These are phyloP conservation scores for Scaptomyza montana DNA, from an alignment of 1,140 invertebrate genomes.

Conservation along the genomic window DNA sequence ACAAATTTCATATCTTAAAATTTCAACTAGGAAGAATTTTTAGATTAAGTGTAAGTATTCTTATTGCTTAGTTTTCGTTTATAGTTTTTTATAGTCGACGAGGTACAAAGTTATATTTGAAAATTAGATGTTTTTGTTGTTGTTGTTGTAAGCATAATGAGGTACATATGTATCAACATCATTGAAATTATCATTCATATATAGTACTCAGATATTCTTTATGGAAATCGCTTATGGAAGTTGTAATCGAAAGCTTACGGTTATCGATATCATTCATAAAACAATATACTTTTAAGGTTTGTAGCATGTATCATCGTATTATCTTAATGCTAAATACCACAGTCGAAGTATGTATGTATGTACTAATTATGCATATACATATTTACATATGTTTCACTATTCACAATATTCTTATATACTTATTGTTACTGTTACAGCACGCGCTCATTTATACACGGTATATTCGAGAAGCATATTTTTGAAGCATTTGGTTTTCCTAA, in stretches of 20 bases:
- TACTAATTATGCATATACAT: conserved; percentile 57
- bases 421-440: conserved; percentile 77
- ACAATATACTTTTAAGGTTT: background rate
- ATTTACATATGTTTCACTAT: conserved; percentile 37
- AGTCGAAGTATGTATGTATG: conserved; percentile 83
- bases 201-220: conserved; percentile 28
- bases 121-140: conserved; percentile 39
- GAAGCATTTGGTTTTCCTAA: conserved; percentile 24
- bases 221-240: conserved; percentile 33
- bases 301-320: conserved; percentile 41
- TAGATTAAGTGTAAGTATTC: conserved; percentile 54
- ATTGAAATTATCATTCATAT: conserved; percentile 59
- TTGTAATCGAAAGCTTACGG: conserved; percentile 25
- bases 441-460: conserved; percentile 75
- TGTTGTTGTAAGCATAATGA: conserved; percentile 75
- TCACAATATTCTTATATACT: conserved; percentile 54
- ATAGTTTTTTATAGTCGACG: conserved; percentile 67
- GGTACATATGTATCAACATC: conserved; percentile 79
- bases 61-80: conserved; percentile 34
- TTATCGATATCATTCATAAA: conserved; percentile 36
- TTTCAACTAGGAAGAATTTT: conserved; percentile 72
- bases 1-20: conserved; percentile 63
- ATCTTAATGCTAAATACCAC: conserved; percentile 83
- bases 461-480: conserved; percentile 60
- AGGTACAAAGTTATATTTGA: conserved; percentile 77